Evolutionary conservation across 1,140 invertebrate species (phyloP).

Genomic region (Cyclargus thomasi): DNA sequence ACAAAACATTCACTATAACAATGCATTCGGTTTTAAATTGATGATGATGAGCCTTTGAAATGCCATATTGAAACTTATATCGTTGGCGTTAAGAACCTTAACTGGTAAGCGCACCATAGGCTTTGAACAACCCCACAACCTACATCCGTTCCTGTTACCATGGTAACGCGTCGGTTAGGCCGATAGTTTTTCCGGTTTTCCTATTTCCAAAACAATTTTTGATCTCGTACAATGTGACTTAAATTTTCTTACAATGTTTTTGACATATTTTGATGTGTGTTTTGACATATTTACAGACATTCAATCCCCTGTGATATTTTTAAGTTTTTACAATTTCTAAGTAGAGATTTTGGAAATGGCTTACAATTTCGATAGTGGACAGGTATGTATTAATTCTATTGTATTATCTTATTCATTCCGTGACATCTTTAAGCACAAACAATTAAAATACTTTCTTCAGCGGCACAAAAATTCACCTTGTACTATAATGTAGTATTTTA

Average conservation of each 20-base stretch:
- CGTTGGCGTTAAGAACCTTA: too few species aligned
- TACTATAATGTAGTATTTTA: too few species aligned
- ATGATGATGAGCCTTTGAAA: too few species aligned
- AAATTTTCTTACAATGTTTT: slow-evolving; percentile 33
- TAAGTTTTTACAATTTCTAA: slow-evolving; percentile 27
- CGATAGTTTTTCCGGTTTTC: slow-evolving; percentile 58
- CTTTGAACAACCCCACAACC: not conserved
- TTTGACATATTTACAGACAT: slow-evolving; percentile 35
- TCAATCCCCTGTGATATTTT: slow-evolving; percentile 43
- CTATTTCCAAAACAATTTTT: slow-evolving; percentile 41
- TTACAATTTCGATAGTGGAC: slow-evolving; percentile 63
- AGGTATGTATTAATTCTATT: slow-evolving; percentile 45
- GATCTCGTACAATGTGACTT: slow-evolving; percentile 33
- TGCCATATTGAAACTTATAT: too few species aligned
- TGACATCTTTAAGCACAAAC: too few species aligned
- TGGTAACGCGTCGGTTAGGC: slow-evolving; percentile 54
- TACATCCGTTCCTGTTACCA: slow-evolving; percentile 32
- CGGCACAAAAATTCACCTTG: too few species aligned
- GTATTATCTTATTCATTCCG: too few species aligned
- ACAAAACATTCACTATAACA: too few species aligned
- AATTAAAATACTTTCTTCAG: too few species aligned
- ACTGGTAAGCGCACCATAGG: not conserved
- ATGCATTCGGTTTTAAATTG: too few species aligned
- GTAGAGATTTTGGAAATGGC: slow-evolving; percentile 43
- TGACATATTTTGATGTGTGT: slow-evolving; percentile 39